phyloP scores from a whole-genome alignment of 2,888 invertebrate genomes.

The Deladenus siricidicola region DNA sequence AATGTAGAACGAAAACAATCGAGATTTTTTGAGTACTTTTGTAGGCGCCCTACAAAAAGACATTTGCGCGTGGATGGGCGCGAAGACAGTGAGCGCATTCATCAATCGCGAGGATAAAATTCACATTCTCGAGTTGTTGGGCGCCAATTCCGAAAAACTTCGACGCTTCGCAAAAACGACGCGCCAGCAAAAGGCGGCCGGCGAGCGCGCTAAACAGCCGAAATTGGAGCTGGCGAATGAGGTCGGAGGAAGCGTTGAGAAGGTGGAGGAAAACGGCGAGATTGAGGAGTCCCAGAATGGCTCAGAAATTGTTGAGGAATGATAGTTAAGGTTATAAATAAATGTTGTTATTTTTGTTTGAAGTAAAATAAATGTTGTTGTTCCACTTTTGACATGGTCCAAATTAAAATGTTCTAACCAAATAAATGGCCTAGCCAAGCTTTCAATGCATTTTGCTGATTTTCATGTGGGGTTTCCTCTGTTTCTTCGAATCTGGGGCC shows the following conservation, averaged over 20 bases:
- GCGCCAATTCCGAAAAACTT: conserved; percentile 22
- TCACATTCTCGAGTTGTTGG: conserved; percentile 28
- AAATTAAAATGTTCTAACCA: too few relatives aligned
- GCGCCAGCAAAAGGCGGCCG: conserved; percentile 6
- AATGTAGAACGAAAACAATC: not conserved
- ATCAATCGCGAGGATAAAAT: conserved; percentile 33
- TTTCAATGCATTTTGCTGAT: too few relatives aligned
- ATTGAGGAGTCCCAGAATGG: too few relatives aligned
- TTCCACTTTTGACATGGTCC: too few relatives aligned
- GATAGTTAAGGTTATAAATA: too few relatives aligned
- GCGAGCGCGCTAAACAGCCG: not conserved
- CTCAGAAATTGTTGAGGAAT: too few relatives aligned
- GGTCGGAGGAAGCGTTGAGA: not conserved
- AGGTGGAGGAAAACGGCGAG: not conserved
- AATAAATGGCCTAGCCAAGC: too few relatives aligned
- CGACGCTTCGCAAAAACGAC: not conserved
- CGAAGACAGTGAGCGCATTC: conserved; percentile 23
- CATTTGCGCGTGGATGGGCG: conserved; percentile 39
- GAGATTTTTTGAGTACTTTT: not conserved
- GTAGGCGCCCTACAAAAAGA: conserved; percentile 3
- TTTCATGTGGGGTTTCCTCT: too few relatives aligned
- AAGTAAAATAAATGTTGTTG: too few relatives aligned
- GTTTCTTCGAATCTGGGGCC: too few relatives aligned
- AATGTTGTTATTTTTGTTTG: too few relatives aligned
- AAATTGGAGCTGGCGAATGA: not conserved